phyloP scores from a whole-genome alignment of 1,140 invertebrate genomes.

The Drosophila erecta region DNA sequence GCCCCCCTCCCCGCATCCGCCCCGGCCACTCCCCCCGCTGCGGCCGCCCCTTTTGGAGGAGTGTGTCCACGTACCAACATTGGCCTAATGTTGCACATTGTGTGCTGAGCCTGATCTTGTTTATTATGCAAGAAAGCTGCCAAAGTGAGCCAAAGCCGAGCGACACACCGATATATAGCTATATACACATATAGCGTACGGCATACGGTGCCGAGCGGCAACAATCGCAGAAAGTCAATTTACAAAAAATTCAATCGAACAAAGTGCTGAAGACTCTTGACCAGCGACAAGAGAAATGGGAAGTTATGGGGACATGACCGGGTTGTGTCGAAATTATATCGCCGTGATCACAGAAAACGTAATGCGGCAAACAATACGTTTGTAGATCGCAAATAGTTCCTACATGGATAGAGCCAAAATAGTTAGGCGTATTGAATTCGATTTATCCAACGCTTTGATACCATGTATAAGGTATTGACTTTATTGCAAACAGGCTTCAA shows the following conservation, averaged over 20 bases:
- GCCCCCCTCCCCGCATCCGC: not conserved
- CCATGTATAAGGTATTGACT: too few species aligned
- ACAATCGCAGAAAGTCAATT: conserved; percentile 54
- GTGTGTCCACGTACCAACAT: conserved; percentile 73
- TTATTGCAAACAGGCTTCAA: too few species aligned
- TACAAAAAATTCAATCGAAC: conserved; percentile 36
- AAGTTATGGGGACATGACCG: conserved; percentile 2
- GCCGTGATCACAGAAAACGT: conserved; percentile 2
- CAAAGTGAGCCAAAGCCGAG: conserved; percentile 60
- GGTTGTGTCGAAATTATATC: conserved; percentile 2
- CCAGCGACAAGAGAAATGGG: conserved; percentile 25
- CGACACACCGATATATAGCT: conserved; percentile 11
- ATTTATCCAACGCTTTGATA: too few species aligned
- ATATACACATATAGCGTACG: not conserved
- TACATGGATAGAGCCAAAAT: not conserved
- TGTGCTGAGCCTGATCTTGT: conserved; percentile 76
- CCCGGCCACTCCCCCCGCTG: not conserved
- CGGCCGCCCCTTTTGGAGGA: conserved; percentile 6
- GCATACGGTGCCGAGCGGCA: conserved; percentile 24
- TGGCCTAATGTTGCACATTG: conserved; percentile 81
- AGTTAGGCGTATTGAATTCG: not conserved
- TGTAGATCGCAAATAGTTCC: not conserved
- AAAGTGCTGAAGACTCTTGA: conserved; percentile 24
- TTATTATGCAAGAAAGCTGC: conserved; percentile 83
- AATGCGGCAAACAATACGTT: not conserved